Conservation (phyloP, 2,888 invertebrate species). For the Crematogaster levior region DNA sequence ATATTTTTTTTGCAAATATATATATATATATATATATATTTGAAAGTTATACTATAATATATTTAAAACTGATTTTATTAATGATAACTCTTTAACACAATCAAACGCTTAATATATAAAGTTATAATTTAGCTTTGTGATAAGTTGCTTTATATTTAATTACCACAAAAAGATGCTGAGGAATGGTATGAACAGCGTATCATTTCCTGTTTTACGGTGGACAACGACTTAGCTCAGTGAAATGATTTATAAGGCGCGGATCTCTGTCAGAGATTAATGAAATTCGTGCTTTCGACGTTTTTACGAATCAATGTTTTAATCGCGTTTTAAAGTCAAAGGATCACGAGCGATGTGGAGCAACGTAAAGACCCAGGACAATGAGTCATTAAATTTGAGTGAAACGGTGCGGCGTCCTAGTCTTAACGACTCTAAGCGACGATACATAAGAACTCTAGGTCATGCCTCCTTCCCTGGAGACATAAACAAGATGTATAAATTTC, state of each 20-base stretch:
- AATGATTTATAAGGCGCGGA: conserved; percentile 43
- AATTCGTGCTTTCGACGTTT: conserved; percentile 61
- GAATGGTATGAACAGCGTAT: not conserved
- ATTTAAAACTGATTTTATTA: not conserved
- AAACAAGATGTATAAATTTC: conserved; percentile 63
- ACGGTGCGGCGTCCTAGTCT: conserved; percentile 50
- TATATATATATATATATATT: not conserved
- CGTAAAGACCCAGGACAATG: conserved; percentile 63
- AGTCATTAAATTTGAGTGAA: conserved; percentile 62
- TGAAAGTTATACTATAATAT: not conserved
- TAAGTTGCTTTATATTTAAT: conserved; percentile 34
- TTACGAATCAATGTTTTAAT: conserved; percentile 50
- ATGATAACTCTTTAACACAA: not conserved
- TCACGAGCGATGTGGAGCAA: conserved; percentile 37
- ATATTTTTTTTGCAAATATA: not conserved
- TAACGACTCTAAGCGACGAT: conserved; percentile 58
- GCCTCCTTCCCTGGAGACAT: conserved; percentile 38
- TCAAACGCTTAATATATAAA: not conserved
- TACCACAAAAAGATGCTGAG: not conserved
- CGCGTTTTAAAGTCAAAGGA: conserved; percentile 63
- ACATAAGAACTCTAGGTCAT: conserved; percentile 48
- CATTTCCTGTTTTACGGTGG: conserved; percentile 21
- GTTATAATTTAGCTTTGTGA: conserved; percentile 5
- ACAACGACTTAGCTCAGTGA: not conserved
- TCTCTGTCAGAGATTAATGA: conserved; percentile 56